Conservation (phyloP, 1,140 invertebrate species). For the Ooceraea biroi region DNA sequence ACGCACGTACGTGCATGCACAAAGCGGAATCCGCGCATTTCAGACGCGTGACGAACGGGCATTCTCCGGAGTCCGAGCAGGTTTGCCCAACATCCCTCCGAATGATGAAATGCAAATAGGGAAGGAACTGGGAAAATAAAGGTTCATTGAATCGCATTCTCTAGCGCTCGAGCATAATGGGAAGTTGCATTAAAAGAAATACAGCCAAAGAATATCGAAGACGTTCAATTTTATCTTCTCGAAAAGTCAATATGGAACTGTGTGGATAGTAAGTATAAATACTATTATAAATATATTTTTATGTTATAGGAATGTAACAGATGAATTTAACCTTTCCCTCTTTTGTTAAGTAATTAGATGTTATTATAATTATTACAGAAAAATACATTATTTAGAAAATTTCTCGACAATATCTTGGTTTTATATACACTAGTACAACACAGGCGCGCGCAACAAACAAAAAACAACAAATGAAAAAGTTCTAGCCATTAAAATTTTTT, state of each 20-base stretch:
- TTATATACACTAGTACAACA: too few relatives aligned
- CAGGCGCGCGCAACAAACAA: too few relatives aligned
- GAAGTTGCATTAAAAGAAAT: background rate
- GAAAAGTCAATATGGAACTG: background rate
- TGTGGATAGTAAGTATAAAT: too few relatives aligned
- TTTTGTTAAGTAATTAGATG: background rate
- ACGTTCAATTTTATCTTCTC: background rate
- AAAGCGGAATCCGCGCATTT: conserved; percentile 34
- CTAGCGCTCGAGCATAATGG: background rate
- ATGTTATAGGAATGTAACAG: background rate
- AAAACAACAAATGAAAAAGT: too few relatives aligned
- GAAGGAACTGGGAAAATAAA: conserved; percentile 45
- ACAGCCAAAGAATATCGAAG: background rate
- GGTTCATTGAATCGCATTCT: background rate
- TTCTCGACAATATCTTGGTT: too few relatives aligned
- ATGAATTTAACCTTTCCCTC: background rate
- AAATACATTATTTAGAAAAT: background rate
- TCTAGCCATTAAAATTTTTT: too few relatives aligned
- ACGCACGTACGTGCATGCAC: conserved; percentile 27
- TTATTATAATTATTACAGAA: background rate
- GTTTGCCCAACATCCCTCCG: conserved; percentile 28
- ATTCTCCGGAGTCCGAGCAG: conserved; percentile 36
- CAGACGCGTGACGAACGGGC: conserved; percentile 42
- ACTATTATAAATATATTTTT: background rate
- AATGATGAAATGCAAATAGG: conserved; percentile 50